Conservation (phyloP, 1,140 invertebrate species). For the Cotesia typhae region DNA sequence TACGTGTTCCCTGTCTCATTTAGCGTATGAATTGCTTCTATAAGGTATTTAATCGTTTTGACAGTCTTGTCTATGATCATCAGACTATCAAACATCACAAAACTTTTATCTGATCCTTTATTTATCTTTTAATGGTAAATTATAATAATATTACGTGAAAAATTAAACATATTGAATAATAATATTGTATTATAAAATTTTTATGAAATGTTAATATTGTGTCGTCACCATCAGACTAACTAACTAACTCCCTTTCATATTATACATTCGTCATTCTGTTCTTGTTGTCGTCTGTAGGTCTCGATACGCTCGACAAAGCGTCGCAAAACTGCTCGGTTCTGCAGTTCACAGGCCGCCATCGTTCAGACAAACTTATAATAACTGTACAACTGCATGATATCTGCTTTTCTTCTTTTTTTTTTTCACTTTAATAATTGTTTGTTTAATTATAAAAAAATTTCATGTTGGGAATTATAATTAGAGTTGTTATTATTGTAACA, state of each 20-base stretch:
- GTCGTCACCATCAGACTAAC: conserved; percentile 24
- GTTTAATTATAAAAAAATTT: too few relatives aligned
- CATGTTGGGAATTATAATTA: neutral
- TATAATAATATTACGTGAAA: too few relatives aligned
- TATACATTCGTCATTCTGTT: conserved; percentile 12
- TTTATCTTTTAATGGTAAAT: neutral
- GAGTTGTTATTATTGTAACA: neutral
- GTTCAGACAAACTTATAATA: conserved; percentile 10
- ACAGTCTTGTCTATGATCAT: neutral
- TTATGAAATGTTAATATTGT: conserved; percentile 15
- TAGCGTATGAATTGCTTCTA: neutral
- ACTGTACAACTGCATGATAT: conserved; percentile 45
- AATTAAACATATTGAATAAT: too few relatives aligned
- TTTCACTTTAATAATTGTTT: neutral
- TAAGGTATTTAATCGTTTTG: conserved; percentile 11
- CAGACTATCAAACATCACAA: neutral
- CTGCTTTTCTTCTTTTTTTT: conserved; percentile 38
- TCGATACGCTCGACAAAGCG: conserved; percentile 55
- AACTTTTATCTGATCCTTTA: too few relatives aligned
- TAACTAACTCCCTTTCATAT: neutral
- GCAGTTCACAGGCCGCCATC: conserved; percentile 45
- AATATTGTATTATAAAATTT: conserved; percentile 5
- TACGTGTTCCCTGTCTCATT: conserved; percentile 25
- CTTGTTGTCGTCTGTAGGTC: conserved; percentile 49
- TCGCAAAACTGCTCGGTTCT: conserved; percentile 49